phyloP scores from a whole-genome alignment of 30 jellyfish, hydroid and myxozoan genomes.

The Pelagia noctiluca region DNA sequence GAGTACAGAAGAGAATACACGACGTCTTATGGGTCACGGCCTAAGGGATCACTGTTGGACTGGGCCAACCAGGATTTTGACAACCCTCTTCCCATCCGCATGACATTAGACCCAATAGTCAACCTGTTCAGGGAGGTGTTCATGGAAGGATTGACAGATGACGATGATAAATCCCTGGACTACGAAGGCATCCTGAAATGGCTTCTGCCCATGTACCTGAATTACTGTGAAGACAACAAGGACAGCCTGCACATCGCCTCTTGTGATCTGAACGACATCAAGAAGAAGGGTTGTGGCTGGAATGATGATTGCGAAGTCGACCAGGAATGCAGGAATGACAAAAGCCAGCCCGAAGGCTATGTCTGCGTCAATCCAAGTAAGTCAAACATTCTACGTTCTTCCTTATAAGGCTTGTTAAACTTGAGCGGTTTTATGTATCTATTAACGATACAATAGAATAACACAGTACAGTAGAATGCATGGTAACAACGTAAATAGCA shows the following conservation, averaged over 20 bases:
- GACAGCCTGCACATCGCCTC: neutral
- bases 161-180: neutral
- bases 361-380: neutral
- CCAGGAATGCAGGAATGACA: constrained; percentile 14
- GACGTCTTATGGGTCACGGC: constrained; percentile 42
- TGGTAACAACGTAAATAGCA: too few relatives aligned
- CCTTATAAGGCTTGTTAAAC: too few relatives aligned
- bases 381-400: too few relatives aligned
- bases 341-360: constrained; percentile 1
- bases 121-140: constrained; percentile 27
- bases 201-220: neutral
- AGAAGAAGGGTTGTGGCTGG: neutral
- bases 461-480: too few relatives aligned
- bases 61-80: constrained; percentile 51
- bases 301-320: neutral
- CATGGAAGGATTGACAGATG: constrained; percentile 16
- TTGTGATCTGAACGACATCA: neutral
- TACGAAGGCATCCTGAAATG: neutral
- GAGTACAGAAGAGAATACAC: constrained; percentile 29
- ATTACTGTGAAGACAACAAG: neutral
- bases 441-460: too few relatives aligned
- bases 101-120: constrained; percentile 45
- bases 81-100: constrained; percentile 39
- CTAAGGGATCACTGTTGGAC: constrained; percentile 11
- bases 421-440: too few relatives aligned